phyloP scores from a whole-genome alignment of 2,113 vertebrate genomes.

The Podarcis raffonei region DNA sequence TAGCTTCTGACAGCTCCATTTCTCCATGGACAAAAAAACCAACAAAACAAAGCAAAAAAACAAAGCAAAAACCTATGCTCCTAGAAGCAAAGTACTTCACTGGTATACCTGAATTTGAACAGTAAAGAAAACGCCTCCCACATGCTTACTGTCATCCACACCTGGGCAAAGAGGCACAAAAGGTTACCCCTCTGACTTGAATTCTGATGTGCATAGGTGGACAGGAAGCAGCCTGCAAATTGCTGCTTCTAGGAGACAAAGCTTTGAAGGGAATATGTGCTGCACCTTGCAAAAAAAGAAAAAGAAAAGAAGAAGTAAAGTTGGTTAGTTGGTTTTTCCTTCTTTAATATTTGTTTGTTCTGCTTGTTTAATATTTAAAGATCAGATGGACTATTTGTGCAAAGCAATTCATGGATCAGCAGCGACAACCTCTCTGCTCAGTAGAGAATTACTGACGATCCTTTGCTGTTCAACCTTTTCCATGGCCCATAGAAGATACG shows the following conservation, averaged over 20 bases:
- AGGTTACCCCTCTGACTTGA: constrained; percentile 46
- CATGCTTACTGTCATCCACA: constrained; percentile 38
- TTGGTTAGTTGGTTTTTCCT: background rate
- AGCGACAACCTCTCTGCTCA: background rate
- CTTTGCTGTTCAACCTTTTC: background rate
- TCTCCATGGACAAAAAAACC: constrained; percentile 29
- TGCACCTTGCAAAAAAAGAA: background rate
- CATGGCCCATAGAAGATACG: background rate
- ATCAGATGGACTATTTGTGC: background rate
- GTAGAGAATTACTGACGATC: background rate
- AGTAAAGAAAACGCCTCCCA: constrained; percentile 1
- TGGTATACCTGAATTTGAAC: background rate
- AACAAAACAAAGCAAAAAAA: background rate
- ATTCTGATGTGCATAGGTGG: constrained; percentile 32
- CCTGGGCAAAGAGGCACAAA: constrained; percentile 17
- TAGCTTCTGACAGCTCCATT: constrained; percentile 58
- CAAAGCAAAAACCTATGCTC: constrained; percentile 4
- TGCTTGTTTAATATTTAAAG: background rate
- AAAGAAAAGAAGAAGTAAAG: background rate
- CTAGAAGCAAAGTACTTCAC: constrained; percentile 40
- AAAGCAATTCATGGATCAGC: background rate
- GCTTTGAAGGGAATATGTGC: background rate
- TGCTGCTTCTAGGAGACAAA: constrained; percentile 21
- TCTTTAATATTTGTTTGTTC: background rate
- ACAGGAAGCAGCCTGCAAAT: background rate